Evolutionary conservation across 2,797 vertebrate genomes (phyloP).

Genomic region (Labeo calbasu): DNA sequence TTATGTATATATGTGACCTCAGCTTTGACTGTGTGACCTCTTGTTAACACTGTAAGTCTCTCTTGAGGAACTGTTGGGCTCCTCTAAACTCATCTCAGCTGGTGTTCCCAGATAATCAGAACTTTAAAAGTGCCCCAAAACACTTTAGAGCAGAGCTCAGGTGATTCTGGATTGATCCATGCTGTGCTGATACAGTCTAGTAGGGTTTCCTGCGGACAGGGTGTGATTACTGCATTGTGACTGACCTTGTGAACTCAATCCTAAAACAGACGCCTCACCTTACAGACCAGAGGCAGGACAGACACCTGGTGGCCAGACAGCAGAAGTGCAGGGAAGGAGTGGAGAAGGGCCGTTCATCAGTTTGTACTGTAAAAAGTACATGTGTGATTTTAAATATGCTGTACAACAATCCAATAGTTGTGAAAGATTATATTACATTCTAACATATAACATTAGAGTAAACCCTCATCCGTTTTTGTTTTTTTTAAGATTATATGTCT

Average conservation of each 20-base stretch:
- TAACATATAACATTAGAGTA: not conserved
- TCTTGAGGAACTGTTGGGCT: not conserved
- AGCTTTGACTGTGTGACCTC: conserved; percentile 25
- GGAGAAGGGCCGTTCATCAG: not conserved
- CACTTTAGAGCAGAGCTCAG: conserved; percentile 15
- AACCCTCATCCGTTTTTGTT: not conserved
- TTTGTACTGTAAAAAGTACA: not conserved
- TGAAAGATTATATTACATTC: not conserved
- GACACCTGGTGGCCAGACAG: conserved; percentile 59
- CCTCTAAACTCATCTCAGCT: conserved; percentile 15
- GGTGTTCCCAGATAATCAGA: conserved; percentile 2
- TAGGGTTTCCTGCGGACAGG: conserved; percentile 22
- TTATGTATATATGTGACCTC: not conserved
- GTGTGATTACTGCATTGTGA: conserved; percentile 40
- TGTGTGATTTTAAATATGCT: not conserved
- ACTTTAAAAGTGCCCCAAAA: not conserved
- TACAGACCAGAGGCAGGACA: conserved; percentile 47
- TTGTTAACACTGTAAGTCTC: not conserved
- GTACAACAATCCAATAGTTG: not conserved
- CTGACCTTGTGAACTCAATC: conserved; percentile 53
- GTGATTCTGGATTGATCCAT: conserved; percentile 27
- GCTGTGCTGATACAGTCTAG: conserved; percentile 28
- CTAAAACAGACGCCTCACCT: conserved; percentile 37
- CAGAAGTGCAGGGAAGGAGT: conserved; percentile 29
- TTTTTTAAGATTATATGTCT: not conserved